Evolutionary conservation across 2,888 invertebrate genomes (phyloP).

Genomic region (Archaeoteleia sp.): DNA sequence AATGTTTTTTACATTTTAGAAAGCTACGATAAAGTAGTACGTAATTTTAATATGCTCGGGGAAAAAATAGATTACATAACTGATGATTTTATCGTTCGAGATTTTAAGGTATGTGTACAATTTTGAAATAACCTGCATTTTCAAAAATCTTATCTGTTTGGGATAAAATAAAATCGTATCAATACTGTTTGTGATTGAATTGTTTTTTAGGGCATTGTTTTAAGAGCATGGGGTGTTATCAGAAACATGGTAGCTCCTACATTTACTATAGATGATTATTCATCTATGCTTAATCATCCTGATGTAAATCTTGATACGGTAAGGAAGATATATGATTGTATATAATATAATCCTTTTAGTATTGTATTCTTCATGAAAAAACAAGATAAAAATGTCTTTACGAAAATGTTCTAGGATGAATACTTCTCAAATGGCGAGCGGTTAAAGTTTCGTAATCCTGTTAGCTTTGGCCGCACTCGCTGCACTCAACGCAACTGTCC

Average conservation of each 20-base stretch:
- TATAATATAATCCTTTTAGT: neutral
- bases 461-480: no score
- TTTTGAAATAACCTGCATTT: no score
- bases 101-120: conserved; percentile 63
- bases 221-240: conserved; percentile 63
- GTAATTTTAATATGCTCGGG: conserved; percentile 59
- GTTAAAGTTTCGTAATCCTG: no score
- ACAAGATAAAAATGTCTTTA: no score
- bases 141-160: conserved; percentile 13
- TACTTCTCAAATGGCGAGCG: no score
- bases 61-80: conserved; percentile 59
- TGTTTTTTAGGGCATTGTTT: conserved; percentile 60
- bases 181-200: no score
- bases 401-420: no score
- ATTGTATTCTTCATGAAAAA: no score
- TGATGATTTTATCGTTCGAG: conserved; percentile 60
- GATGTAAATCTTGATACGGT: conserved; percentile 65
- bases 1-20: conserved; percentile 46
- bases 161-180: no score
- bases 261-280: conserved; percentile 61
- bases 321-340: conserved; percentile 18
- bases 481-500: no score
- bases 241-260: conserved; percentile 60
- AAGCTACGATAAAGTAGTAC: conserved; percentile 59
- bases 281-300: conserved; percentile 64